Evolutionary conservation across 2,113 vertebrate genomes (phyloP), one percentile per base, ranked within the genome.

Genomic region (Eptesicus fuscus): DNA sequence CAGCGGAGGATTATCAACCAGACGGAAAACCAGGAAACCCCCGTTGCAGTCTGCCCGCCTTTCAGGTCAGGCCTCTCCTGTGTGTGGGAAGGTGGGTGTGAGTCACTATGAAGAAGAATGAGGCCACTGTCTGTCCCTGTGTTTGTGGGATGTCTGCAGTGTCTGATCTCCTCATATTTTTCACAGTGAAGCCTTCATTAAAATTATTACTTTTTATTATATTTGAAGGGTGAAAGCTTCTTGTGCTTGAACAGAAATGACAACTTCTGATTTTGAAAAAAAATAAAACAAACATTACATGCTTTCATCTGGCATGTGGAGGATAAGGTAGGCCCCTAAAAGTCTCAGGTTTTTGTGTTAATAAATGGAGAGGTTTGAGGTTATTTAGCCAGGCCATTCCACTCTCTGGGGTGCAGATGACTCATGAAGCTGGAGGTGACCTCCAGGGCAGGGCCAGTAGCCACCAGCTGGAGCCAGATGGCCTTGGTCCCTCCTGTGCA

Each of bases 11-110:
- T 1, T 20, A 0, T 5, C 9, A 16, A 11, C 32, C 0, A 1
- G 28, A 12, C 0, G 0, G 1, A 25, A 0, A 0, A 0, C 25
- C 71, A 2, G 7, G 4, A 28, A 35, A 6, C 51, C 17, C 28
- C 30, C 35, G 5, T 6, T 0, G 0, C 12, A 32, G 51, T 7
- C 20, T 1, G 44, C 7, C 28, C 1, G 14, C 22, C 18, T 47
- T 9, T 59, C 12, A 23, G 20, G 49, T 14, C 22, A 9, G n/a
- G 44, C 13, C 49, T 1, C 22, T 5, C 10, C 2, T 18, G 0
- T 0, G 17, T 11, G 56, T 2, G 5, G 13, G 22, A 11, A 40
- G 2, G 0, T 4, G 25, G 10, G 28, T 7, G 23, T 10, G 35
- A 16, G 23, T 61, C 53, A 20, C 51, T 42, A 18, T 17, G 35